phyloP scores from a whole-genome alignment of 2,888 invertebrate genomes.

The Enoplolaimus lenunculus region DNA sequence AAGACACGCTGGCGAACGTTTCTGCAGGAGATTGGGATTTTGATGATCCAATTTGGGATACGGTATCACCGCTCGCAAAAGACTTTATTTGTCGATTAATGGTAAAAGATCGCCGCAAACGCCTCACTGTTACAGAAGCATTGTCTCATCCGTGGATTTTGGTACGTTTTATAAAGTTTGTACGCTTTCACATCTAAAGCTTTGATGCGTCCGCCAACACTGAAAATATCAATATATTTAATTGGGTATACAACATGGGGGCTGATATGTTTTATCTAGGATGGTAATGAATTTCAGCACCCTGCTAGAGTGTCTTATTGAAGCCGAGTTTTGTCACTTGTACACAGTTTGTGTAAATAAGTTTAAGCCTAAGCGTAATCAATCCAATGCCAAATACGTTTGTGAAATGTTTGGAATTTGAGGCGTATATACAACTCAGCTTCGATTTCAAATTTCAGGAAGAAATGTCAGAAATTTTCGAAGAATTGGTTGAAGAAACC shows the following conservation, averaged over 20 bases:
- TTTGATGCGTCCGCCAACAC: no score
- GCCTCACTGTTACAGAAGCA: constrained; percentile 44
- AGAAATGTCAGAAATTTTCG: constrained; percentile 37
- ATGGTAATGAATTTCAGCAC: no score
- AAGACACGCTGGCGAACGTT: constrained; percentile 96
- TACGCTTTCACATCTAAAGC: neutral
- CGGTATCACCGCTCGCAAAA: constrained; percentile 81
- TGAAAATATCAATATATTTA: no score
- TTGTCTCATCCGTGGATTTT: constrained; percentile 45
- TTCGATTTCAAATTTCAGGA: constrained; percentile 33
- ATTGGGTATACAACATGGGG: no score
- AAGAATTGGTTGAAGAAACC: constrained; percentile 37
- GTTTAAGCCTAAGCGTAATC: no score
- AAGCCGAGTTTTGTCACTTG: no score
- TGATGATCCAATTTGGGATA: constrained; percentile 87
- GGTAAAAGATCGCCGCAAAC: constrained; percentile 60
- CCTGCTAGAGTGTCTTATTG: no score
- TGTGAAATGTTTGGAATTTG: no score
- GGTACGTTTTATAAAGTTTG: constrained; percentile 35
- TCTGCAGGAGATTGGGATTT: constrained; percentile 92
- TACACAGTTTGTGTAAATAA: no score
- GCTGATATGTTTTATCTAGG: no score
- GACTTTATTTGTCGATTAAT: constrained; percentile 85
- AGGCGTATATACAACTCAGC: no score
- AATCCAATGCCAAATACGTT: no score